Evolutionary conservation across 2,888 invertebrate species (phyloP).

Genomic region (Ochlodes sylvanus): DNA sequence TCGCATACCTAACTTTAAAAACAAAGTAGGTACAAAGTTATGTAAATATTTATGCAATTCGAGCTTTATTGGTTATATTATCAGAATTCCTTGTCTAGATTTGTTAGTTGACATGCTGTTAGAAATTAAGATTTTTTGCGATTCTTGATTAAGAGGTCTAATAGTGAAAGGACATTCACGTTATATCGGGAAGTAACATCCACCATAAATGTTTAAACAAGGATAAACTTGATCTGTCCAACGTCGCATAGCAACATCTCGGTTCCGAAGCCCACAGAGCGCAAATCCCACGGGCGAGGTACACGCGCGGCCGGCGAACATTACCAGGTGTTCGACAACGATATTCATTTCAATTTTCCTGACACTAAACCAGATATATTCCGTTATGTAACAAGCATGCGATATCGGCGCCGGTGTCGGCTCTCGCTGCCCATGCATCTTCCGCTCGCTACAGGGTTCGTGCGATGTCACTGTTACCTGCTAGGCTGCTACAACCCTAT

Average conservation of each 20-base stretch:
- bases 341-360: conserved; percentile 16
- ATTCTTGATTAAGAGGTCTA: no score
- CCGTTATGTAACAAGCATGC: conserved; percentile 27
- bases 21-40: no score
- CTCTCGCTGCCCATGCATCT: conserved; percentile 17
- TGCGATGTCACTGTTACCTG: neutral
- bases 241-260: neutral
- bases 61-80: no score
- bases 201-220: neutral
- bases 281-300: neutral
- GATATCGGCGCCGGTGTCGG: neutral
- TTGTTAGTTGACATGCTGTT: no score
- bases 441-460: conserved; percentile 17
- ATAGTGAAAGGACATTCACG: no score
- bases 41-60: no score
- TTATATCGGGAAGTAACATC: no score
- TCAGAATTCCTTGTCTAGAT: no score
- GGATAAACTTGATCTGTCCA: neutral
- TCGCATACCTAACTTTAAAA: no score
- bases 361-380: neutral
- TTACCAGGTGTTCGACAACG: conserved; percentile 1
- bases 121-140: no score
- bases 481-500: neutral
- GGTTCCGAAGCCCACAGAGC: neutral
- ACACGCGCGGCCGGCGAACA: neutral